Evolutionary conservation across 2,888 invertebrate genomes (phyloP), one percentile per base, ranked within the genome.

Genomic region (Busseola fusca): DNA sequence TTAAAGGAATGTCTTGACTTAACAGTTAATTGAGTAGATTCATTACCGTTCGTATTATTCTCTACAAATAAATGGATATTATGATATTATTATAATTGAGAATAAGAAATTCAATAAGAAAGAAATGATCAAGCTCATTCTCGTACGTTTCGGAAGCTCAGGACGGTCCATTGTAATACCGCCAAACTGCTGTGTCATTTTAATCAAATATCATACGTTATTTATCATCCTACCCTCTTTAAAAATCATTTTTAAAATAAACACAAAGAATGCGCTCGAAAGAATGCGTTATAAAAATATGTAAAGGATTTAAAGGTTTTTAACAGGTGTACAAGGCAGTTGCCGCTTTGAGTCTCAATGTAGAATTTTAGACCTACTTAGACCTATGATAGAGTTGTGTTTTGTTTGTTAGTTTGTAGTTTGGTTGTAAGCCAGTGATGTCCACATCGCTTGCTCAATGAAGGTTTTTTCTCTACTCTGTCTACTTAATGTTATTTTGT

Each of bases 401-500:
- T 79, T 86, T 10, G 30, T 48, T 57, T 74, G 54, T 25, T 16
- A n/a, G 21, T 48, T 48, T 48, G 21, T 18, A 5, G 62, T 72
- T 37, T 65, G 66, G 68, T 69, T 48, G 56, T 62, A 48, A 65
- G 76, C 63, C 69, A 76, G 69, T 74, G 82, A 73, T 89, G 88
- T 89, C 90, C 86, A 88, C 80, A 84, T 90, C 89, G 89, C 90
- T 91, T 92, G 87, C 90, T 93, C 93, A 93, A 92, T 93, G 93
- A 93, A 93, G 89, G 30, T 58, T 76, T 73, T 85, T 85, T 85
- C 69, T 76, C 50, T 64, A 84, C 74, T 76, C 87, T 88, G 90
- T 91, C 94, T 94, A 93, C 94, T 94, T 94, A 94, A 93, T 90
- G 88, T 89, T 88, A 92, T 94, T 94, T 95, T 94, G 94, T 94